Conservation (phyloP, 2,113 vertebrate species). For the Pithys albifrons region DNA sequence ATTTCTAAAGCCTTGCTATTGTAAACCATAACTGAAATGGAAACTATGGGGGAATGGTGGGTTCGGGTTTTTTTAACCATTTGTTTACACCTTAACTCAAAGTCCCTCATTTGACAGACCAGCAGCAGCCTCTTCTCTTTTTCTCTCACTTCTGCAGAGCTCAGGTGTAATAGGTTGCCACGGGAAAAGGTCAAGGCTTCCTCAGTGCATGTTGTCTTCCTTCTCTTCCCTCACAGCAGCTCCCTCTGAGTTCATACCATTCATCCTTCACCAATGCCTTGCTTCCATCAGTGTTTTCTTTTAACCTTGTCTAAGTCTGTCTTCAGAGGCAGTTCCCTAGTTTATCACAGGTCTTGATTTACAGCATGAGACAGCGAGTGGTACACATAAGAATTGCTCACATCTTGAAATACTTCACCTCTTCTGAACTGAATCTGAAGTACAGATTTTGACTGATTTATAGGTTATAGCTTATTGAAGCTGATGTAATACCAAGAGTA, state of each 20-base stretch:
- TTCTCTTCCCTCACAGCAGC: not conserved
- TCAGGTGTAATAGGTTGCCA: not conserved
- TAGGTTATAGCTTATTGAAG: not conserved
- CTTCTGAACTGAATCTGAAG: not conserved
- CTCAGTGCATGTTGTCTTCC: not conserved
- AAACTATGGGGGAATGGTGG: not conserved
- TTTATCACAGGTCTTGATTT: not conserved
- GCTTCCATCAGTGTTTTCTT: not conserved
- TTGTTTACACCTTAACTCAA: not conserved
- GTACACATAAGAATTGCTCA: not conserved
- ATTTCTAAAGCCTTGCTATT: not conserved
- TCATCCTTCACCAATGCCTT: not conserved
- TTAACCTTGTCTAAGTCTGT: not conserved
- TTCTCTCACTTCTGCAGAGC: not conserved
- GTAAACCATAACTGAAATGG: not conserved
- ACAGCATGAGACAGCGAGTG: not conserved
- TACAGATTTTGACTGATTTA: slow-evolving; percentile 9
- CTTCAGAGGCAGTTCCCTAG: not conserved
- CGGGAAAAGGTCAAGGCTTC: not conserved
- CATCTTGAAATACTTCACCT: not conserved
- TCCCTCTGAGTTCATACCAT: not conserved
- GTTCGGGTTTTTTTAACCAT: not conserved
- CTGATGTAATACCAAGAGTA: not conserved
- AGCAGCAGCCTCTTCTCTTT: not conserved
- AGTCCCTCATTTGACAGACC: not conserved